phyloP scores from a whole-genome alignment of 2,797 vertebrate species.

The Bovichtus diacanthus region DNA sequence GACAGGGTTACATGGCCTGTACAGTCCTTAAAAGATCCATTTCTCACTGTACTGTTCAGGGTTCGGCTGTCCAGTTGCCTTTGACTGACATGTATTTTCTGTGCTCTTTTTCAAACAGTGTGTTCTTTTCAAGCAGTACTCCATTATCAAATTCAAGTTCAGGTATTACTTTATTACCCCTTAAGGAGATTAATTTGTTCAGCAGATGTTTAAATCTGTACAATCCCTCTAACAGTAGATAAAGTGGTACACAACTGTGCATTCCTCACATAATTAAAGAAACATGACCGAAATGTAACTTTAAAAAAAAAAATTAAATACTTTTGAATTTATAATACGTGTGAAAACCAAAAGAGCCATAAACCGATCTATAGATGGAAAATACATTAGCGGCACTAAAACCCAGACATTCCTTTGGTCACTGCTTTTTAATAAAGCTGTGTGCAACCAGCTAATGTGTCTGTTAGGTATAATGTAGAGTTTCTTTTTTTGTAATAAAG shows the following conservation, averaged over 20 bases:
- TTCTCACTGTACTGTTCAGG: conserved; percentile 25
- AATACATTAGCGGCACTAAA: conserved; percentile 25
- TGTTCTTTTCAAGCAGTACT: conserved; percentile 8
- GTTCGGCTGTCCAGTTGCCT: conserved; percentile 8
- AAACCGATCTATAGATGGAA: conserved; percentile 8
- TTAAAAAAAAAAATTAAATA: background rate
- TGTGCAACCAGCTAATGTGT: conserved; percentile 46
- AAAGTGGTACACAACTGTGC: background rate
- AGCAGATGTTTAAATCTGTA: background rate
- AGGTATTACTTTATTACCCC: background rate
- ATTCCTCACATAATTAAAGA: background rate
- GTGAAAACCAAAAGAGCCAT: background rate
- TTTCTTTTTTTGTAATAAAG: conserved; percentile 70
- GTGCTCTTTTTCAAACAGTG: background rate
- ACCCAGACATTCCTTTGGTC: conserved; percentile 19
- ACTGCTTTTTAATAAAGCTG: conserved; percentile 60
- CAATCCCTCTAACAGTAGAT: background rate
- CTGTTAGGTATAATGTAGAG: conserved; percentile 50
- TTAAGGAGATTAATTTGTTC: background rate
- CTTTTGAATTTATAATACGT: conserved; percentile 1
- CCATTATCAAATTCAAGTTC: background rate
- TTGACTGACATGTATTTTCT: conserved; percentile 18
- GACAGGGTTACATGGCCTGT: conserved; percentile 29
- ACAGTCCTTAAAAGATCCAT: conserved; percentile 29
- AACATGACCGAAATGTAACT: background rate